A percentile compares a stretch with the other conserved stretches of the same genome.
Evolutionary conservation across 2,888 invertebrate species (phyloP).

Genomic region (Notodromas monacha): DNA sequence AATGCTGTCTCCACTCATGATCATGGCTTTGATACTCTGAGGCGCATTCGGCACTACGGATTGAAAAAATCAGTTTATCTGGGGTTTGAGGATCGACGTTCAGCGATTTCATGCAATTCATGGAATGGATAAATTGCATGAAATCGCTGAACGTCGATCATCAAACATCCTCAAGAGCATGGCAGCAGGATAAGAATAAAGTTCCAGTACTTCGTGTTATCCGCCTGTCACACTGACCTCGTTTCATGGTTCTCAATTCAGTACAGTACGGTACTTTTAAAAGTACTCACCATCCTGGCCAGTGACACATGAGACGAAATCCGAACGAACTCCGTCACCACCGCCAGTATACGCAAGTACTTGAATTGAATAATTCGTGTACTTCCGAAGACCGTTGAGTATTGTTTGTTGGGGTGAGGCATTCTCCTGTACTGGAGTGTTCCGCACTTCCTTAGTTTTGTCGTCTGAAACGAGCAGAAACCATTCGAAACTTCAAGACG

Average conservation of each 20-base stretch:
- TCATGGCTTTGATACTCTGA: conserved; percentile 61
- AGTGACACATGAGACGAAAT: conserved; percentile 64
- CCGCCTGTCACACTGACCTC: too few species aligned
- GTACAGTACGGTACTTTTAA: too few species aligned
- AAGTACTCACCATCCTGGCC: conserved; percentile 51
- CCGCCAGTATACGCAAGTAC: conserved; percentile 75
- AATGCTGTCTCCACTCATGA: conserved; percentile 65
- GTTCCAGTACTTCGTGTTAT: too few species aligned
- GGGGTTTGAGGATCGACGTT: too few species aligned
- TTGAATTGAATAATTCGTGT: conserved; percentile 87
- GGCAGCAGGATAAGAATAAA: too few species aligned
- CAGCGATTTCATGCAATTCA: too few species aligned
- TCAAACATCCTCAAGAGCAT: too few species aligned
- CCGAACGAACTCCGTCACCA: conserved; percentile 64
- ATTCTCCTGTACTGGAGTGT: conserved; percentile 60
- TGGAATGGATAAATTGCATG: too few species aligned
- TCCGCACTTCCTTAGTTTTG: conserved; percentile 60
- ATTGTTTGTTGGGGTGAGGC: too few species aligned
- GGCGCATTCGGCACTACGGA: conserved; percentile 60
- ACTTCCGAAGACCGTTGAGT: conserved; percentile 67
- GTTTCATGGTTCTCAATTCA: too few species aligned
- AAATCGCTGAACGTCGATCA: too few species aligned
- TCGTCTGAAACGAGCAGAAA: conserved; percentile 27
- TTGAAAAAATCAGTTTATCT: conserved; percentile 1
- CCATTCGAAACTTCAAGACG: conserved; percentile 4